These are phyloP conservation scores for Gephyroberyx darwinii DNA, from an alignment of 2,797 vertebrate species.

Conservation along the genomic window DNA sequence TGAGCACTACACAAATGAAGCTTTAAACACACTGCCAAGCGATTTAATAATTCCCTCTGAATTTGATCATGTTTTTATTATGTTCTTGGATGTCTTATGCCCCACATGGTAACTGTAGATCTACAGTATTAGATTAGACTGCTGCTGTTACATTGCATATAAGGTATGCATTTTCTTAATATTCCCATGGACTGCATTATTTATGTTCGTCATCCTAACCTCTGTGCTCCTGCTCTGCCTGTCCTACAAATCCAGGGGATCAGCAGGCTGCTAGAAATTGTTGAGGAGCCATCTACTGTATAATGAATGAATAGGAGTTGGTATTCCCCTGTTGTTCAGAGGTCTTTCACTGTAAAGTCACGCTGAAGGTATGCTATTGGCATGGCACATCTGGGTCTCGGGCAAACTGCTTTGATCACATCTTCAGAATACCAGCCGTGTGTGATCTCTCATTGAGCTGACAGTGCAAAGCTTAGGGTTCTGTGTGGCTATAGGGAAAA, in stretches of 20 bases:
- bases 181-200: slow-evolving; percentile 41
- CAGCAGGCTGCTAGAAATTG: slow-evolving; percentile 48
- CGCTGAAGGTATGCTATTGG: slow-evolving; percentile 61
- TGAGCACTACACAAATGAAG: slow-evolving; percentile 1
- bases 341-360: slow-evolving; percentile 61
- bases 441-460: slow-evolving; percentile 74
- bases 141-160: not conserved
- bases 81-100: not conserved
- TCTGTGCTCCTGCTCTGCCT: slow-evolving; percentile 25
- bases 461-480: slow-evolving; percentile 66
- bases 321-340: slow-evolving; percentile 58
- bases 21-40: not conserved
- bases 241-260: slow-evolving; percentile 39
- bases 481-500: slow-evolving; percentile 63
- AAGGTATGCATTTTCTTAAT: slow-evolving; percentile 28
- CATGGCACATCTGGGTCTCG: slow-evolving; percentile 60
- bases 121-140: not conserved
- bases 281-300: slow-evolving; percentile 58
- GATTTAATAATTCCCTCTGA: not conserved
- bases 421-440: slow-evolving; percentile 63
- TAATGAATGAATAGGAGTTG: slow-evolving; percentile 72
- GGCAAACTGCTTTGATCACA: slow-evolving; percentile 74
- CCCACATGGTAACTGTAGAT: not conserved
- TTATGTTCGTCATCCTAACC: slow-evolving; percentile 41
- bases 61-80: not conserved